Conservation (phyloP, 2,888 invertebrate genomes). For the Melanostoma mellinum region DNA sequence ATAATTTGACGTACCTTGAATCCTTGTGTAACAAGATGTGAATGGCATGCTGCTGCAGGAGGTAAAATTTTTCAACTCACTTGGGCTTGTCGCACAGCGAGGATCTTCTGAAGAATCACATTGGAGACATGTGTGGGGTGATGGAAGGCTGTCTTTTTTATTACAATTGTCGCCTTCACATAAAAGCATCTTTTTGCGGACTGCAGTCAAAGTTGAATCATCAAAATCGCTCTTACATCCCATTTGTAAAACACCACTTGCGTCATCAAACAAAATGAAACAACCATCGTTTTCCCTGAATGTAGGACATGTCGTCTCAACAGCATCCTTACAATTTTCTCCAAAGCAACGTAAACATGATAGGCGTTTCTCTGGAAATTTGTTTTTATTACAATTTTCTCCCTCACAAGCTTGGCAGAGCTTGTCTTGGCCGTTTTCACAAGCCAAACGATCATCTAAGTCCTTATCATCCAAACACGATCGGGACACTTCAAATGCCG, state of each 20-base stretch:
- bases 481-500: constrained; percentile 75
- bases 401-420: constrained; percentile 75
- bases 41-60: constrained; percentile 74
- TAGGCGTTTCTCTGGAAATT: constrained; percentile 74
- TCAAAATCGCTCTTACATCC: constrained; percentile 78
- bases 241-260: constrained; percentile 74
- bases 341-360: constrained; percentile 76
- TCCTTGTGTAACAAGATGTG: constrained; percentile 75
- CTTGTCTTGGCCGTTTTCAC: constrained; percentile 71
- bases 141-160: constrained; percentile 71
- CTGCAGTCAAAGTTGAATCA: constrained; percentile 56
- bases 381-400: constrained; percentile 75
- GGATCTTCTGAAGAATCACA: constrained; percentile 75
- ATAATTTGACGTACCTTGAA: constrained; percentile 72
- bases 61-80: fast-evolving
- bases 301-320: constrained; percentile 73
- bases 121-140: constrained; percentile 60
- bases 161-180: constrained; percentile 78
- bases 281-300: constrained; percentile 77
- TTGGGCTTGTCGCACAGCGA: constrained; percentile 70
- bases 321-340: constrained; percentile 67
- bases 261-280: constrained; percentile 75
- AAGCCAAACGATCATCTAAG: constrained; percentile 75
- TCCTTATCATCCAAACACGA: constrained; percentile 78
- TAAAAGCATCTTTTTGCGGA: constrained; percentile 75